A percentile compares a stretch with the other conserved stretches of the same genome.
Conservation (phyloP, 2,888 invertebrate species). For the Lagria hirta region DNA sequence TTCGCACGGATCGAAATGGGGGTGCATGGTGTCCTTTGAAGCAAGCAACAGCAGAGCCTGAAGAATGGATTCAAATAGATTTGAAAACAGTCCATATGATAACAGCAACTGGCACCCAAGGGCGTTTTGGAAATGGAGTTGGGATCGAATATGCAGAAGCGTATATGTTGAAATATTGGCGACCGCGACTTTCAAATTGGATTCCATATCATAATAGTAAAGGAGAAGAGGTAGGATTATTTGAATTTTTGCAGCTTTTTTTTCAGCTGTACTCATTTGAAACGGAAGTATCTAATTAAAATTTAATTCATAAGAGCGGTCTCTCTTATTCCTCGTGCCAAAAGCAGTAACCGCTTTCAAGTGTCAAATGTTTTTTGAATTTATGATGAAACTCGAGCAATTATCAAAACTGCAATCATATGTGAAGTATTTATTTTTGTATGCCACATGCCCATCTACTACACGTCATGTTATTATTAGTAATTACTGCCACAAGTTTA, state of each 20-base stretch:
- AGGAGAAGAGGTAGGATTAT: conserved; percentile 72
- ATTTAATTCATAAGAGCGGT: conserved; percentile 13
- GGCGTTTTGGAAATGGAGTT: conserved; percentile 88
- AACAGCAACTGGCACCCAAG: conserved; percentile 83
- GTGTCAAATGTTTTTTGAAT: conserved; percentile 23
- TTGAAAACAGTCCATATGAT: conserved; percentile 78
- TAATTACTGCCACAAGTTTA: conserved; percentile 27
- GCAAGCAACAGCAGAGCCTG: conserved; percentile 74
- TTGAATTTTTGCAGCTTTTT: conserved; percentile 5
- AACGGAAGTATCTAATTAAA: conserved; percentile 19
- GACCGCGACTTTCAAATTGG: conserved; percentile 78
- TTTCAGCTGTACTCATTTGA: not conserved
- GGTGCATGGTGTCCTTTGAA: conserved; percentile 95
- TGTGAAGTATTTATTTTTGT: conserved; percentile 32
- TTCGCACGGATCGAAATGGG: conserved; percentile 79
- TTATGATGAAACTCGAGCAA: conserved; percentile 34
- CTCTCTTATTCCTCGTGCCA: conserved; percentile 24
- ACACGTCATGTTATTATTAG: conserved; percentile 33
- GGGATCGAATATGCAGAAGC: conserved; percentile 86
- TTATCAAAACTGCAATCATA: conserved; percentile 43
- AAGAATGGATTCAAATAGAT: conserved; percentile 80
- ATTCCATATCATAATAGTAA: conserved; percentile 73
- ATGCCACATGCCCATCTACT: conserved; percentile 31
- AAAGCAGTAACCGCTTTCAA: conserved; percentile 19
- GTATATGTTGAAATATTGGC: conserved; percentile 83